Base-by-base conservation (phyloP, 1,140 invertebrate species). In the Goniozus legneri region DNA sequence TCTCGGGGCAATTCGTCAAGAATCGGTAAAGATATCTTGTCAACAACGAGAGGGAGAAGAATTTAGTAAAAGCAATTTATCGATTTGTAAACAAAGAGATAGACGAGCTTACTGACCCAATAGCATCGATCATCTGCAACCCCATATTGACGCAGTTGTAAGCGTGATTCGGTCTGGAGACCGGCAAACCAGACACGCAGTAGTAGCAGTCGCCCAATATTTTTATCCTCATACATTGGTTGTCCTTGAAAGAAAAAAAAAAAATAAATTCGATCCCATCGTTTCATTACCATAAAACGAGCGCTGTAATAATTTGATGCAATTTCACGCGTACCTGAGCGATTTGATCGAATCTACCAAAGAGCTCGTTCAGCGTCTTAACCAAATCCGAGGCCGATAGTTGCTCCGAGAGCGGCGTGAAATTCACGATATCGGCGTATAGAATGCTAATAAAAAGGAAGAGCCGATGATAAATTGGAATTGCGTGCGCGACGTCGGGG, bases 351-450 rank as follows among this genome's bases (percentile, higher is more conserved):
- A 98, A 98, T 55, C 94, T 80, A 2, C 94, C 95, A 62, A 98
- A 98, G 1, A 98, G 82, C 72, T 98, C 94, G 66, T 98, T 98
- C 0, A 98, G 77, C 0, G 94, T 93, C 73, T 89, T 89, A 0
- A 98, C 96, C 12, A 98, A 76, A 70, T 98, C 94, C 4, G 92
- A 93, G 12, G 96, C 94, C 19, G 89, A 91, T 42, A 97, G 82
- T 60, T 91, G 84, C 50, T 95, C 93, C 0, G 93, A 95, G 3
- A 98, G 77, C 1, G 91, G 91, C 1, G 96, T 98, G 67, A 98
- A 98, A 71, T 97, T 97, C 30, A 97, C 95, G 51, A 98, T 98
- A 65, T 98, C 96, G 0, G 96, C 96, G 76, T 97, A 98, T 8
- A 98, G 77, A 56, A 98, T 97, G 64, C 94, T 97, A n/a, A n/a